Conservation (phyloP, 2,113 vertebrate genomes). For the Silurus asotus region DNA sequence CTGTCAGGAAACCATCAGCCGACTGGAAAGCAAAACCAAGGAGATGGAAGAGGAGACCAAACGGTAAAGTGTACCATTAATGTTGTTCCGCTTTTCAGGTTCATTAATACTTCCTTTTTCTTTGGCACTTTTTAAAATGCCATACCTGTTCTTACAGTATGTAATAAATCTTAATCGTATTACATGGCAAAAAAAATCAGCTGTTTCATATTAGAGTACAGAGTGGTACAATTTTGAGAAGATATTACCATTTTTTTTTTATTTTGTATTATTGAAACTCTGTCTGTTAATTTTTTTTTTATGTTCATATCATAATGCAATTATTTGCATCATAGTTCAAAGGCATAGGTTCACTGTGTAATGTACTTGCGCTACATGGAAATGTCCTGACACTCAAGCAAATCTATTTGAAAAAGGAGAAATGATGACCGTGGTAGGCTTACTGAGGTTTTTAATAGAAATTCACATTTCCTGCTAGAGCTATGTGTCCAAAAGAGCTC, state of each 20-base stretch:
- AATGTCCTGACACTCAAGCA: background rate
- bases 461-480: background rate
- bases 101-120: background rate
- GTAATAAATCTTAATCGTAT: background rate
- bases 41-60: slow-evolving; percentile 75
- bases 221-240: background rate
- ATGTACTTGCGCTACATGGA: background rate
- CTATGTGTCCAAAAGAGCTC: background rate
- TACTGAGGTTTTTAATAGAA: background rate
- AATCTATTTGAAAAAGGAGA: background rate
- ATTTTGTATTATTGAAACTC: background rate
- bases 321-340: background rate
- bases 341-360: background rate
- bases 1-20: slow-evolving; percentile 63
- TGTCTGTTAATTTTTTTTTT: background rate
- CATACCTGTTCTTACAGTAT: background rate
- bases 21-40: slow-evolving; percentile 67
- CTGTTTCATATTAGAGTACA: background rate
- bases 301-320: background rate
- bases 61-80: slow-evolving; percentile 58
- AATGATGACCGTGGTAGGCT: background rate
- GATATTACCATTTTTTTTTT: background rate
- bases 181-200: background rate
- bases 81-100: background rate
- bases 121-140: background rate